A percentile compares a stretch with the other conserved stretches of the same genome.
These are phyloP conservation scores for Pachydiplax longipennis DNA, from an alignment of 2,888 invertebrate genomes.

Conservation along the genomic window DNA sequence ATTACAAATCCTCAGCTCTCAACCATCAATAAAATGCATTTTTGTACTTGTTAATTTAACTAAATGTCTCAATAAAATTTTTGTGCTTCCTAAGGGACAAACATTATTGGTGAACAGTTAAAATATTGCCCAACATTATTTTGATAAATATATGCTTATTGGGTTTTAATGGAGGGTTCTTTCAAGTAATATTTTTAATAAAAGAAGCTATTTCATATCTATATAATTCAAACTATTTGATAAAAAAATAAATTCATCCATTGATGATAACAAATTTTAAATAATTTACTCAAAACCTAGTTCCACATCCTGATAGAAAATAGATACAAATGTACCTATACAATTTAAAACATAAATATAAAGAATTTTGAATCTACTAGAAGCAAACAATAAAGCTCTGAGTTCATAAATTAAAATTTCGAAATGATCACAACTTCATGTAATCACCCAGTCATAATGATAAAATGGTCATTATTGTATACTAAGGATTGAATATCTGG, in stretches of 20 bases:
- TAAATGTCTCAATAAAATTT: slow-evolving; percentile 29
- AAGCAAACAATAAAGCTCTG: slow-evolving; percentile 34
- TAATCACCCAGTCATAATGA: background rate
- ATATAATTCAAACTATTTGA: background rate
- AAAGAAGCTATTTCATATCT: background rate
- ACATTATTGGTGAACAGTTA: slow-evolving; percentile 2
- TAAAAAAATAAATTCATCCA: slow-evolving; percentile 31
- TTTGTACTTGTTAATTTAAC: slow-evolving; percentile 34
- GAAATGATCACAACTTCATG: background rate
- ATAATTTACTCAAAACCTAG: slow-evolving; percentile 16
- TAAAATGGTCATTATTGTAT: background rate
- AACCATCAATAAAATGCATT: slow-evolving; percentile 42
- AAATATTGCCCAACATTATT: slow-evolving; percentile 3
- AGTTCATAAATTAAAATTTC: slow-evolving; percentile 14
- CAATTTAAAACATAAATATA: slow-evolving; percentile 33
- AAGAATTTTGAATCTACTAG: background rate
- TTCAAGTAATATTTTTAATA: background rate
- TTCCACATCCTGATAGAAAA: background rate
- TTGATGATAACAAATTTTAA: slow-evolving; percentile 30
- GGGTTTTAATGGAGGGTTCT: background rate
- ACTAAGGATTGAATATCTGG: background rate
- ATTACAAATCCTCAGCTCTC: slow-evolving; percentile 10
- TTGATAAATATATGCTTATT: background rate
- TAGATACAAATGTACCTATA: background rate
- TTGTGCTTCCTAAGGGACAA: slow-evolving; percentile 18